Evolutionary conservation across 2,888 invertebrate genomes (phyloP), one percentile per base, ranked within the genome.

Genomic region (Erebia aethiops): DNA sequence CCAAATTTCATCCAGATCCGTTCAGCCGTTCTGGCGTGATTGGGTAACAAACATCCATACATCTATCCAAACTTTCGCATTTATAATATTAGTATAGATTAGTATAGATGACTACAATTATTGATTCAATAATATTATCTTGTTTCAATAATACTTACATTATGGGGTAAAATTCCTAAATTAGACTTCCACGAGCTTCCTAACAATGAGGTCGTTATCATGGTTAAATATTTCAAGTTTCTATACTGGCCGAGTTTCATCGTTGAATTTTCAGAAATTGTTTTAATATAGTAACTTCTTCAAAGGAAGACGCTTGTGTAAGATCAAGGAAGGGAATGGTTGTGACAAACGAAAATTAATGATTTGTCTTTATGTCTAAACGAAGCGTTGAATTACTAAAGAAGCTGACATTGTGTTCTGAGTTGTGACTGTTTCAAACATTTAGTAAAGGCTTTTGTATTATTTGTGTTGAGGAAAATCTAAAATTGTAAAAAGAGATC

Each of bases 201-300:
- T 11, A 49, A 62, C 62, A 18, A 62, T 21, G 51, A 71, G 52
- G 35, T 61, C 70, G 63, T 74, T 72, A 74, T 71, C 66, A 57
- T 51, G 62, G 70, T 72, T 64, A 74, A 72, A 70, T 58, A 72
- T 71, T 91, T 90, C 88, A 83, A 80, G 77, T 77, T 81, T 82
- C 88, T 87, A 35, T 35, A 85, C 83, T 77, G 77, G 60, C 49
- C 60, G 67, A 61, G 69, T 71, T 82, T 78, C 80, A 80, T 78
- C 69, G 74, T 80, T 79, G 79, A 74, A 76, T 77, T 76, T 77
- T 77, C 57, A 72, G 75, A 75, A 77, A 74, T 75, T 76, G 75
- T 77, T 73, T 77, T 74, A 74, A 74, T 74, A 73, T 75, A 77
- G 77, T 76, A 79, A 77, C 76, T 75, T 79, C 77, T 79, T 71